Percentiles rank a stretch among this genome's conserved stretches.
Conservation (phyloP, 1,140 invertebrate species). For the Sipha flava region DNA sequence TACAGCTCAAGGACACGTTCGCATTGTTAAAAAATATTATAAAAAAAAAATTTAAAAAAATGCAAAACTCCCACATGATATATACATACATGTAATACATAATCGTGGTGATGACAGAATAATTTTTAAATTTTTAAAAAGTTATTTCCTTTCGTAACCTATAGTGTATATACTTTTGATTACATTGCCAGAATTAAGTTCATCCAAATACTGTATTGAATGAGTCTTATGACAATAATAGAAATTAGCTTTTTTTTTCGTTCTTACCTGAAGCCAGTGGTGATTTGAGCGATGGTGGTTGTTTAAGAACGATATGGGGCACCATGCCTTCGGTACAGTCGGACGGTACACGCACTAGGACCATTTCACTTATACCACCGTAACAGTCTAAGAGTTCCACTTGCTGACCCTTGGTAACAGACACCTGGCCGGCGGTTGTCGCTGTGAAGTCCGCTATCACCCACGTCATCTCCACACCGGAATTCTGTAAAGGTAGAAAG, state of each 20-base stretch:
- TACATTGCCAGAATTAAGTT: too few relatives aligned
- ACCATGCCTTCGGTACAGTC: slow-evolving; percentile 70
- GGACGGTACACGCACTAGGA: slow-evolving; percentile 52
- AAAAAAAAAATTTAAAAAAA: too few relatives aligned
- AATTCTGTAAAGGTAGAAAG: slow-evolving; percentile 47
- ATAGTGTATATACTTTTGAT: too few relatives aligned
- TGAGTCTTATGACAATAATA: too few relatives aligned
- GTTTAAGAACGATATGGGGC: slow-evolving; percentile 71
- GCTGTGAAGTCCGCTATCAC: slow-evolving; percentile 74
- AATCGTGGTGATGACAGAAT: too few relatives aligned
- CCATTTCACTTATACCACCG: slow-evolving; percentile 51
- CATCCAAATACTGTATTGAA: too few relatives aligned
- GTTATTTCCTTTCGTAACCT: too few relatives aligned
- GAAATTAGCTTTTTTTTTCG: neutral
- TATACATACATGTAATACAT: too few relatives aligned
- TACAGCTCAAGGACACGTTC: too few relatives aligned
- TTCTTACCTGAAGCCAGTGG: neutral
- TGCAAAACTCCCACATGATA: too few relatives aligned
- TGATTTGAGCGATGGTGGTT: slow-evolving; percentile 49
- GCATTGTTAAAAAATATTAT: too few relatives aligned
- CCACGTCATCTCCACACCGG: slow-evolving; percentile 73
- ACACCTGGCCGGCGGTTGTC: slow-evolving; percentile 58
- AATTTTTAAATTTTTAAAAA: too few relatives aligned
- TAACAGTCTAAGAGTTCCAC: slow-evolving; percentile 76
- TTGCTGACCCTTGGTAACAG: slow-evolving; percentile 77